Percentiles rank a stretch among this genome's conserved stretches.
These are phyloP conservation scores for Sebastolobus alascanus DNA, from an alignment of 2,797 vertebrate species.

Conservation along the genomic window DNA sequence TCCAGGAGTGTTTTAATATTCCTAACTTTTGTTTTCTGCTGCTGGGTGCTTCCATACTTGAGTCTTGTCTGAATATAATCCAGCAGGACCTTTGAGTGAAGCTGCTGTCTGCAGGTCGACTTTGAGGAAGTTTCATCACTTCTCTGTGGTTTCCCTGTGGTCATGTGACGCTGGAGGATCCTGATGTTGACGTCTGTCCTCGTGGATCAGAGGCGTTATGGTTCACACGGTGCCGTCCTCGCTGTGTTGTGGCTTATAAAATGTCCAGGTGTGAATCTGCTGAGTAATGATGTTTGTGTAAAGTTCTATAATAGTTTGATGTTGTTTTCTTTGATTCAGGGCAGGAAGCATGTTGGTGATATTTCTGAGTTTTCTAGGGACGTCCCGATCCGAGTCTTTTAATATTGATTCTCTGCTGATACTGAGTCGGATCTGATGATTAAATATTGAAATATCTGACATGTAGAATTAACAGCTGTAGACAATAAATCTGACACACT, in stretches of 20 bases:
- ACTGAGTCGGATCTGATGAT: not conserved
- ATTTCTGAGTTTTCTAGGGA: not conserved
- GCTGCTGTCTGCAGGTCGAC: not conserved
- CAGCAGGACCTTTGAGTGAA: not conserved
- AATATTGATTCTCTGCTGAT: not conserved
- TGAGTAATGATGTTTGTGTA: not conserved
- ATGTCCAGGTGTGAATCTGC: not conserved
- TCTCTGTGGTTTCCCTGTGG: not conserved
- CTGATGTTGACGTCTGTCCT: not conserved
- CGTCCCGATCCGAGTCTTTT: not conserved
- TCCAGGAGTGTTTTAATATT: too few species aligned
- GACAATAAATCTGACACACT: not conserved
- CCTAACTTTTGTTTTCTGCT: too few species aligned
- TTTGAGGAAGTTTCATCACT: not conserved
- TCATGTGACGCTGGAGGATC: slow-evolving; percentile 2
- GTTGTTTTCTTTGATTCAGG: not conserved
- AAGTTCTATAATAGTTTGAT: not conserved
- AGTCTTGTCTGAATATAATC: too few species aligned
- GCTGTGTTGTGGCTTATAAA: too few species aligned
- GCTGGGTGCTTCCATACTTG: too few species aligned
- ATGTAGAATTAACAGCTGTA: not conserved
- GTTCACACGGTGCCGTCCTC: not conserved
- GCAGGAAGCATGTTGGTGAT: not conserved
- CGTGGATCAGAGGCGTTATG: not conserved
- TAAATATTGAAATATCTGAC: not conserved